Conservation (phyloP, 2,888 invertebrate genomes). For the Ypsolopha sequella region DNA sequence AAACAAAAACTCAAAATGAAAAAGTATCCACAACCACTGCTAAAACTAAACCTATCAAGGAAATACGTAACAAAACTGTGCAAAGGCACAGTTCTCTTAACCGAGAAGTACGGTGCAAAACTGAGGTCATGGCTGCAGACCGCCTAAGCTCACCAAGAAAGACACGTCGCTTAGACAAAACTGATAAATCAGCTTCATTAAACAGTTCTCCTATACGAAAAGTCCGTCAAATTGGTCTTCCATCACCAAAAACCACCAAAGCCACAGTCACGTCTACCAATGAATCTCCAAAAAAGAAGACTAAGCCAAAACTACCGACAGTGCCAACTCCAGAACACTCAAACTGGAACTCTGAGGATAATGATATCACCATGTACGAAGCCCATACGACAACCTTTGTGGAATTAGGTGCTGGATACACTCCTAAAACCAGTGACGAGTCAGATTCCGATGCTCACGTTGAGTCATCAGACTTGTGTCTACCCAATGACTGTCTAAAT, state of each 20-base stretch:
- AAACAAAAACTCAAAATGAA: conserved; percentile 29
- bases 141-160: conserved; percentile 55
- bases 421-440: conserved; percentile 44
- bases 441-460: conserved; percentile 54
- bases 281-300: conserved; percentile 51
- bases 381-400: conserved; percentile 54
- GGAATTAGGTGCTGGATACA: conserved; percentile 28
- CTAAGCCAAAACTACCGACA: conserved; percentile 34
- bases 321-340: conserved; percentile 27
- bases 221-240: conserved; percentile 50
- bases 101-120: conserved; percentile 39
- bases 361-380: conserved; percentile 63
- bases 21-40: conserved; percentile 35
- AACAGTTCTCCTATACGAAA: conserved; percentile 64
- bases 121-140: conserved; percentile 41
- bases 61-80: conserved; percentile 41
- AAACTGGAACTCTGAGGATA: conserved; percentile 40
- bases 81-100: conserved; percentile 58
- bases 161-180: conserved; percentile 56
- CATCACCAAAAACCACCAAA: conserved; percentile 35
- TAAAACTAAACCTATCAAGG: conserved; percentile 37
- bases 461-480: conserved; percentile 51
- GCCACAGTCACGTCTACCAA: conserved; percentile 42
- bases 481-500: conserved; percentile 57
- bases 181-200: conserved; percentile 53